Conservation (phyloP, 2,113 vertebrate species). For the Psittacula cyanocephala region DNA sequence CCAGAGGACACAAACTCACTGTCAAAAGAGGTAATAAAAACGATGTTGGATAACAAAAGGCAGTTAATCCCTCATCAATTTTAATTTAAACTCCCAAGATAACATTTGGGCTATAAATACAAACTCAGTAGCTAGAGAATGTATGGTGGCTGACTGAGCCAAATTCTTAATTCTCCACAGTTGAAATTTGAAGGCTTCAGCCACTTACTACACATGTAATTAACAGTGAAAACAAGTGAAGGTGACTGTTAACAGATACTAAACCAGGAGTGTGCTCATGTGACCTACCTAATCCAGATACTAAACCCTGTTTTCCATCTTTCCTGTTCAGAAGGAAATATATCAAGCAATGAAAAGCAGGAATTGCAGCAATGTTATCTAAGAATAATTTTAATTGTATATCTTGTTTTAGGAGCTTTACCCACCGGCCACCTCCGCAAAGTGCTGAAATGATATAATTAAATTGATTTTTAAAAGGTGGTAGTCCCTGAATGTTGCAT, state of each 20-base stretch:
- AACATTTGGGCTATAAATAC: background rate
- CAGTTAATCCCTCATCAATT: background rate
- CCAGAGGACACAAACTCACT: background rate
- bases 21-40: background rate
- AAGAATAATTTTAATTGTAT: background rate
- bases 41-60: background rate
- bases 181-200: background rate
- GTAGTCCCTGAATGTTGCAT: slow-evolving; percentile 7
- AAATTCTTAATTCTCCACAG: background rate
- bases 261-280: background rate
- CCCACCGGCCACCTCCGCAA: background rate
- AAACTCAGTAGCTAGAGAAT: background rate
- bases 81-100: background rate
- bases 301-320: background rate
- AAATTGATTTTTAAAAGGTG: background rate
- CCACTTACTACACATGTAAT: background rate
- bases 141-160: background rate
- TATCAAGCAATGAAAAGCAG: background rate
- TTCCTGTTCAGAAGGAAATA: background rate
- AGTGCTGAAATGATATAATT: background rate
- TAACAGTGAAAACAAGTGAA: background rate
- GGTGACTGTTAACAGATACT: background rate
- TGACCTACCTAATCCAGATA: background rate
- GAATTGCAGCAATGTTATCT: background rate
- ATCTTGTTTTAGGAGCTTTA: background rate